phyloP scores from a whole-genome alignment of 2,113 vertebrate genomes.

The Ophiodon elongatus region DNA sequence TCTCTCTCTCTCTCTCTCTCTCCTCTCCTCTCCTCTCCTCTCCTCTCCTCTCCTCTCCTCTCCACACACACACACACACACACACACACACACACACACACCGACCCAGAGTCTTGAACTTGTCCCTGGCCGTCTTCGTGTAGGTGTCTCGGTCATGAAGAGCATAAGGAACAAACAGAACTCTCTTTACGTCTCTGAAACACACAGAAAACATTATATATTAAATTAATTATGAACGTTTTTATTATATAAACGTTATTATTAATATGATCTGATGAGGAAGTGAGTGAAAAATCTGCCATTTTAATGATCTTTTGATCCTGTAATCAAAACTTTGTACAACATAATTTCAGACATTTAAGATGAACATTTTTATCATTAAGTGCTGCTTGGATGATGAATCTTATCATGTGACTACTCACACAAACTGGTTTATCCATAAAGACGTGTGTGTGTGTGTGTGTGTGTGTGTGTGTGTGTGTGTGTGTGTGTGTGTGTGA shows the following conservation, averaged over 20 bases:
- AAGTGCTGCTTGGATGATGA: not conserved
- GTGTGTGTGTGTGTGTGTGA: no score
- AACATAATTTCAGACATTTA: not conserved
- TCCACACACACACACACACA: not conserved
- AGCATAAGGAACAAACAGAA: conserved; percentile 89
- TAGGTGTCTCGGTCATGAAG: conserved; percentile 87
- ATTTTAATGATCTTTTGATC: not conserved
- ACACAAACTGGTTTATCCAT: no score
- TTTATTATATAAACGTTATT: not conserved
- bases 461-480: no score
- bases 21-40: no score
- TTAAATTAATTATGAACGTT: not conserved
- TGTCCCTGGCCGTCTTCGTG: conserved; percentile 84
- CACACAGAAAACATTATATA: not conserved
- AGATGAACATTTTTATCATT: not conserved
- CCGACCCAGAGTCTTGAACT: conserved; percentile 85
- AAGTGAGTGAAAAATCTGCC: not conserved
- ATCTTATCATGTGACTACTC: not conserved
- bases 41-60: no score
- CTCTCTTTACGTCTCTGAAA: conserved; percentile 83
- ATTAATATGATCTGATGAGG: not conserved
- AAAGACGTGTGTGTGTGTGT: no score
- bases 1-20: no score
- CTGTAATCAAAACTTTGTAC: not conserved
- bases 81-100: not conserved